These are phyloP conservation scores for Adoxophyes honmai DNA, from an alignment of 1,140 invertebrate species.

Conservation along the genomic window DNA sequence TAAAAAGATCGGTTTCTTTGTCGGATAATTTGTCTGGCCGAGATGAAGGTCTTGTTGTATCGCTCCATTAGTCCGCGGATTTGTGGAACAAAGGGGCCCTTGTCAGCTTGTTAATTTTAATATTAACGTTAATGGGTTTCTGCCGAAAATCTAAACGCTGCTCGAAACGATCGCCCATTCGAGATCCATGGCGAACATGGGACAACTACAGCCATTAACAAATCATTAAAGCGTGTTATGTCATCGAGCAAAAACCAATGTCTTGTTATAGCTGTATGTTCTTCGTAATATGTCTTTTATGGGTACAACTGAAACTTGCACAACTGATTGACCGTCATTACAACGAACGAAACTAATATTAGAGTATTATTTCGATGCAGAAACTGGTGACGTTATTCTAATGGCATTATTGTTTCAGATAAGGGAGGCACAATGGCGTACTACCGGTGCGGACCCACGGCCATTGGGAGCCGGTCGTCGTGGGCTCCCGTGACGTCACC, in stretches of 20 bases:
- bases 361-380: neutral
- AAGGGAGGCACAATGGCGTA: constrained; percentile 75
- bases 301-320: no score
- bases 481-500: constrained; percentile 81
- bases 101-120: neutral
- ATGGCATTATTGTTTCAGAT: constrained; percentile 37
- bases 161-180: neutral
- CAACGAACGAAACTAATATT: no score
- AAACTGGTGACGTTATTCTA: no score
- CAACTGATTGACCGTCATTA: no score
- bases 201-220: constrained; percentile 7
- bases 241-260: constrained; percentile 5
- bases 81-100: neutral
- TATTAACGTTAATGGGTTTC: constrained; percentile 5
- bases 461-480: constrained; percentile 80
- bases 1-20: neutral
- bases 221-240: constrained; percentile 9
- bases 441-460: constrained; percentile 79
- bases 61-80: neutral
- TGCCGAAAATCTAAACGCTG: neutral
- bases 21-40: neutral
- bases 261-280: no score
- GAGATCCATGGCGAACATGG: neutral
- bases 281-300: no score
- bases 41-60: neutral